phyloP scores from a whole-genome alignment of 2,113 vertebrate species.

The Elephas maximus region DNA sequence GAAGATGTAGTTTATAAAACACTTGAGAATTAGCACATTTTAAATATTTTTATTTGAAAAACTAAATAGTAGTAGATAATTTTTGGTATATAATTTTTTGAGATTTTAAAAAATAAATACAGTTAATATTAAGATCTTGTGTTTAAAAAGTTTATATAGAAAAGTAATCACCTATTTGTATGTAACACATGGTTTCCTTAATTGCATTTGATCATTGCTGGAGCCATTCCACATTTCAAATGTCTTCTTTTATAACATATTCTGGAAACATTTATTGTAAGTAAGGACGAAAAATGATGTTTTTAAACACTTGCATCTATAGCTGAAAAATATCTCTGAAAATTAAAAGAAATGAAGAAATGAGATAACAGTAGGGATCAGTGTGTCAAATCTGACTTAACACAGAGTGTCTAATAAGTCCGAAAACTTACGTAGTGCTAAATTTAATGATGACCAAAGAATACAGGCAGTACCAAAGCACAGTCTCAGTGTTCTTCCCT shows the following conservation, averaged over 20 bases:
- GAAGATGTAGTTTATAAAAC: not conserved
- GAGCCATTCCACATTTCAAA: not conserved
- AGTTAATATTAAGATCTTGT: not conserved
- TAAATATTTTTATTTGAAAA: conserved; percentile 38
- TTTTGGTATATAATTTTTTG: conserved; percentile 29
- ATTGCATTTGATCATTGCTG: conserved; percentile 4
- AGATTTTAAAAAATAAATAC: not conserved
- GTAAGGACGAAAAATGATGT: not conserved
- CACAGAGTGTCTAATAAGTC: too few relatives aligned
- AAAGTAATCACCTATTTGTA: not conserved
- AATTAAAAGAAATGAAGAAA: not conserved
- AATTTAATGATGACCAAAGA: not conserved
- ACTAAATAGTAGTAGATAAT: not conserved
- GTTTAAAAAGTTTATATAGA: not conserved
- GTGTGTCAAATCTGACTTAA: not conserved
- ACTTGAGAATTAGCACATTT: not conserved
- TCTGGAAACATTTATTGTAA: not conserved
- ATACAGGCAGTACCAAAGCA: not conserved
- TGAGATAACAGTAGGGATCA: not conserved
- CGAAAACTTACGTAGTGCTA: not conserved
- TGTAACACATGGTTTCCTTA: not conserved
- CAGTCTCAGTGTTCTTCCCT: not conserved
- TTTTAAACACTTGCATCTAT: conserved; percentile 8
- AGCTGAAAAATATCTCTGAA: conserved; percentile 4
- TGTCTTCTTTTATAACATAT: not conserved